Evolutionary conservation across 2,888 invertebrate genomes (phyloP).

Genomic region (Cremastinae sp.): DNA sequence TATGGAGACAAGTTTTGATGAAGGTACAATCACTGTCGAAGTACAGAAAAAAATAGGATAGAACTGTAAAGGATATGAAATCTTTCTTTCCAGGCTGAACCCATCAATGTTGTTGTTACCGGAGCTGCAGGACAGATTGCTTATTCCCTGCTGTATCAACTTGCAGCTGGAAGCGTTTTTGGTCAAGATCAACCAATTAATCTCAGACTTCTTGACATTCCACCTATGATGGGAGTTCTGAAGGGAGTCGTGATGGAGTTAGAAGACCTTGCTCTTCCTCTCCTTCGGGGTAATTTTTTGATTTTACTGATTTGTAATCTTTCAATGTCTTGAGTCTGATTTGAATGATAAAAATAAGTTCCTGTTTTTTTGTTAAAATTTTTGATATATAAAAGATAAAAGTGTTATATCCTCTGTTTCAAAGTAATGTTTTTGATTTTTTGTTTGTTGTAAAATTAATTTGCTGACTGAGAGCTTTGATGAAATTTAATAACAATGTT

Average conservation of each 20-base stretch:
- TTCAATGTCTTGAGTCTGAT: too few species aligned
- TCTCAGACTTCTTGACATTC: constrained; percentile 96
- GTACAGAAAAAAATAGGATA: too few species aligned
- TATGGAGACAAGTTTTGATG: too few species aligned
- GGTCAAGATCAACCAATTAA: constrained; percentile 93
- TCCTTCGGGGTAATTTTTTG: constrained; percentile 89
- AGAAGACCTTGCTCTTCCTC: constrained; percentile 95
- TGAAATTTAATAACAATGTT: too few species aligned
- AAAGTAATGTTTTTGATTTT: too few species aligned
- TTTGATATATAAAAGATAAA: too few species aligned
- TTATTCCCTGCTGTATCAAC: constrained; percentile 96
- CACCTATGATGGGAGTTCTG: constrained; percentile 97
- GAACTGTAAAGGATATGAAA: neutral
- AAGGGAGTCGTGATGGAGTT: constrained; percentile 99
- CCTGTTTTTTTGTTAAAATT: too few species aligned
- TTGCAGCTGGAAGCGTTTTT: constrained; percentile 97
- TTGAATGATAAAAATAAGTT: too few species aligned
- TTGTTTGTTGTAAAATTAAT: too few species aligned
- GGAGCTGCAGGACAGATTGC: constrained; percentile 99
- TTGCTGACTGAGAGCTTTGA: too few species aligned
- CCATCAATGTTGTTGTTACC: constrained; percentile 96
- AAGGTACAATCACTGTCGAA: too few species aligned
- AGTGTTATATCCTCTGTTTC: too few species aligned
- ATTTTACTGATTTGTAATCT: neutral
- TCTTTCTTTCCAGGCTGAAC: constrained; percentile 90